phyloP scores from a whole-genome alignment of 1,140 invertebrate genomes.

The Rhagoletis pomonella region DNA sequence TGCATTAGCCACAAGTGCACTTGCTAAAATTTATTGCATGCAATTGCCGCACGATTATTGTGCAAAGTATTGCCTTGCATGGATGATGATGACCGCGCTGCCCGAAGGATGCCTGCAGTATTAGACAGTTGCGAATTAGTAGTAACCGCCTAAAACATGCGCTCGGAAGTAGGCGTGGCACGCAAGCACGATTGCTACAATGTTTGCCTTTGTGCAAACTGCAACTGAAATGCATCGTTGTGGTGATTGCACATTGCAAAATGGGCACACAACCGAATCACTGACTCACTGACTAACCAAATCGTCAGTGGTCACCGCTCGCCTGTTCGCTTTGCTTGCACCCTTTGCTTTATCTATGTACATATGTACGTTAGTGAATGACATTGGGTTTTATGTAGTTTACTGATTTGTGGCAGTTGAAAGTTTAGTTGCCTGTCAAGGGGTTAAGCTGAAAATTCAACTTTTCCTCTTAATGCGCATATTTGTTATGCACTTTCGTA shows the following conservation, averaged over 20 bases:
- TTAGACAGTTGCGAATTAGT: constrained; percentile 4
- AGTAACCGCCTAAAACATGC: background rate
- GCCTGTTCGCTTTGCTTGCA: background rate
- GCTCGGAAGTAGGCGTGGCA: background rate
- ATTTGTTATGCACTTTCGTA: constrained; percentile 23
- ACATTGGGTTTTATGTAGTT: constrained; percentile 21
- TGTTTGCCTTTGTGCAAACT: background rate
- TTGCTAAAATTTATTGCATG: constrained; percentile 41
- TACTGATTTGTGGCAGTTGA: constrained; percentile 43
- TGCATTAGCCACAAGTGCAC: constrained; percentile 7
- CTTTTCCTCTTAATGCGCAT: constrained; percentile 46
- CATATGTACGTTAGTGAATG: background rate
- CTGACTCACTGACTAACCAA: background rate
- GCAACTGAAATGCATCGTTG: too few relatives aligned
- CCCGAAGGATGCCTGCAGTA: background rate
- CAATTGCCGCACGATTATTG: constrained; percentile 21
- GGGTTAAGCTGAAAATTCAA: constrained; percentile 46
- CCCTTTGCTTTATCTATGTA: background rate
- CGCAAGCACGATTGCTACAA: constrained; percentile 20
- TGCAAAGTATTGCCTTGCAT: background rate
- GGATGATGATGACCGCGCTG: background rate
- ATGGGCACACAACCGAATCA: background rate
- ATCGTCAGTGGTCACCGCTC: background rate
- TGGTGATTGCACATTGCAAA: too few relatives aligned
- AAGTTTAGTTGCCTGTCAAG: constrained; percentile 10